Base-by-base conservation (phyloP, 2,888 invertebrate genomes). In the Homarus gammarus region DNA sequence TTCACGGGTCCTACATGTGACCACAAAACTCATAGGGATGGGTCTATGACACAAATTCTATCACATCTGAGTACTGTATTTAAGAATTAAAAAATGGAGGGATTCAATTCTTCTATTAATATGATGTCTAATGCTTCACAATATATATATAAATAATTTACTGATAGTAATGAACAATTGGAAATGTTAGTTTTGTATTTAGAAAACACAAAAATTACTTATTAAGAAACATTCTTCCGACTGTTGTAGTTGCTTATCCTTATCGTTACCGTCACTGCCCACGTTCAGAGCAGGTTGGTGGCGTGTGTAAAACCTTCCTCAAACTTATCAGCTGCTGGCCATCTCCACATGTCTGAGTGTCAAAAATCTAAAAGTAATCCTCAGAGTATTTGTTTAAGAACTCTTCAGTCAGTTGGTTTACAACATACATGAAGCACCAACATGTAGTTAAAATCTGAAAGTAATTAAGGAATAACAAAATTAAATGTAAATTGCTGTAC, bases 11-110 rank as follows among this genome's bases (percentile, higher is more conserved):
- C 2, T 77, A 27, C 2, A 27, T 49, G 31, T 31, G 31, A 56
- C 31, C 56, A 33, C 27, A 64, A 64, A 64, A 64, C 64, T 64
- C 31, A 64, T 27, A 27, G n/a, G 5, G 64, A 27, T 27, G 22
- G 18, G 31, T 56, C 36, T 56, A 36, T 77, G 56, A 78, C 78
- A 79, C 56, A 56, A 38, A 75, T 6, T 75, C 75, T 40, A 33
- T 79, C 15, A 79, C 36, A 79, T 56, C 22, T 56, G n/a, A n/a
- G n/a, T n/a, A n/a, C n/a, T 33, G 51, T 79, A 79, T 79, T 79
- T 22, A 79, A 79, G 33, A 79, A 27, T 79, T 79, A 18, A 22
- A 79, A 79, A 56, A 5, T 79, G 78, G 78, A 79, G 31, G 51
- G 56, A 56, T 51, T 36, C 33, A 51, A 15, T 49, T 22, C 22